Conservation (phyloP, 2,797 vertebrate species). For the Poeciliopsis presidionis region DNA sequence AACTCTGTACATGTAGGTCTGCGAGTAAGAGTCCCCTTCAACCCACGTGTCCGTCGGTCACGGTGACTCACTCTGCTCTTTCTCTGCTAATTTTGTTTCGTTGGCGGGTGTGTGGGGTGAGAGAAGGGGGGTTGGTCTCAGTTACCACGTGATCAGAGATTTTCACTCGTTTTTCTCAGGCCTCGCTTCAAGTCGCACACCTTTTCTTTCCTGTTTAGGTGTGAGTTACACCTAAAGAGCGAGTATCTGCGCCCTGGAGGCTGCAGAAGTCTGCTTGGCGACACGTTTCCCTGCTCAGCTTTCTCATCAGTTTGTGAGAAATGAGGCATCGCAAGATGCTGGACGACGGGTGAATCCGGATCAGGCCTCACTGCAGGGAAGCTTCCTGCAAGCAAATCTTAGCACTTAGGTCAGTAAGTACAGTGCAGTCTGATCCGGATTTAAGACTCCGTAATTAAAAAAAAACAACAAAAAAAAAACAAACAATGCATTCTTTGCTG, state of each 20-base stretch:
- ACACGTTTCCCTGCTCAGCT: not conserved
- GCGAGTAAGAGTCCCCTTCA: not conserved
- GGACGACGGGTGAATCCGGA: not conserved
- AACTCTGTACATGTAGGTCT: not conserved
- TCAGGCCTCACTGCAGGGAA: not conserved
- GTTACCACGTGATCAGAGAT: slow-evolving; percentile 15
- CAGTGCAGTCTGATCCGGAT: not conserved
- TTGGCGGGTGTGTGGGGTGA: too few species aligned
- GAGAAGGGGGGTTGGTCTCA: not conserved
- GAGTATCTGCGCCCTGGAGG: not conserved
- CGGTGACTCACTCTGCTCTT: slow-evolving; percentile 28
- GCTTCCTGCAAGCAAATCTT: not conserved
- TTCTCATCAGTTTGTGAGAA: slow-evolving; percentile 8
- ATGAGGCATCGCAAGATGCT: not conserved
- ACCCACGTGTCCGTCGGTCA: not conserved
- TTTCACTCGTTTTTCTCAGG: not conserved
- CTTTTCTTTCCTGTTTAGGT: not conserved
- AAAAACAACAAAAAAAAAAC: not conserved
- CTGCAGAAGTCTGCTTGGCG: not conserved
- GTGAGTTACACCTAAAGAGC: not conserved
- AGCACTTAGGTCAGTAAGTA: slow-evolving; percentile 1
- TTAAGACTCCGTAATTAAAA: not conserved
- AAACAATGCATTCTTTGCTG: not conserved
- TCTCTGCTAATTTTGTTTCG: slow-evolving; percentile 23
- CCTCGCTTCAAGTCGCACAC: not conserved